A percentile compares a stretch with the other conserved stretches of the same genome.
Evolutionary conservation across 64 coral and sea anemone genomes (phyloP).

Genomic region (Actinia tenebrosa): DNA sequence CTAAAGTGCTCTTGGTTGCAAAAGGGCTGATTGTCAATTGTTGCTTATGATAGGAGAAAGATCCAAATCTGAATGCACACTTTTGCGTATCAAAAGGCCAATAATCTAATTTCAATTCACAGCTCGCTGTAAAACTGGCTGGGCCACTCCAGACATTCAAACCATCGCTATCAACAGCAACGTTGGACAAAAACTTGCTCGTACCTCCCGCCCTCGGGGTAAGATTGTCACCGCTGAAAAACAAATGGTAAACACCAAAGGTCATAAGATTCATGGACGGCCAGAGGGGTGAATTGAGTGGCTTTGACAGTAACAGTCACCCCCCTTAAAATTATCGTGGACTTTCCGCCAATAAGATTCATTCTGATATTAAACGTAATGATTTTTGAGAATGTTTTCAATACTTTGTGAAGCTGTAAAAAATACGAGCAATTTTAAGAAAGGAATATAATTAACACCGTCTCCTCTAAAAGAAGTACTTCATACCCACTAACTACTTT

Average conservation of each 20-base stretch:
- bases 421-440: too few species aligned
- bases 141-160: constrained; percentile 47
- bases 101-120: constrained; percentile 9
- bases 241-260: not conserved
- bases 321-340: too few species aligned
- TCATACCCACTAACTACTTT: too few species aligned
- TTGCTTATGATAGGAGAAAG: constrained; percentile 28
- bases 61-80: constrained; percentile 44
- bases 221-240: constrained; percentile 27
- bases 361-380: too few species aligned
- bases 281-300: too few species aligned
- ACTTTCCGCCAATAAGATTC: too few species aligned
- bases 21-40: not conserved
- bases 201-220: constrained; percentile 29
- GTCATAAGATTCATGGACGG: not conserved
- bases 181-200: constrained; percentile 46
- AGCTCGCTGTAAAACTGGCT: constrained; percentile 43
- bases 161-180: constrained; percentile 20
- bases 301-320: too few species aligned
- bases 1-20: not conserved
- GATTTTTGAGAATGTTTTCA: too few species aligned
- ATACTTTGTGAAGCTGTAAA: too few species aligned
- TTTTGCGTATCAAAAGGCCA: constrained; percentile 56
- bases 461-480: too few species aligned
- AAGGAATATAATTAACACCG: too few species aligned